These are phyloP conservation scores for Drosophila ercepeae DNA, from an alignment of 1,140 invertebrate species.

Conservation along the genomic window DNA sequence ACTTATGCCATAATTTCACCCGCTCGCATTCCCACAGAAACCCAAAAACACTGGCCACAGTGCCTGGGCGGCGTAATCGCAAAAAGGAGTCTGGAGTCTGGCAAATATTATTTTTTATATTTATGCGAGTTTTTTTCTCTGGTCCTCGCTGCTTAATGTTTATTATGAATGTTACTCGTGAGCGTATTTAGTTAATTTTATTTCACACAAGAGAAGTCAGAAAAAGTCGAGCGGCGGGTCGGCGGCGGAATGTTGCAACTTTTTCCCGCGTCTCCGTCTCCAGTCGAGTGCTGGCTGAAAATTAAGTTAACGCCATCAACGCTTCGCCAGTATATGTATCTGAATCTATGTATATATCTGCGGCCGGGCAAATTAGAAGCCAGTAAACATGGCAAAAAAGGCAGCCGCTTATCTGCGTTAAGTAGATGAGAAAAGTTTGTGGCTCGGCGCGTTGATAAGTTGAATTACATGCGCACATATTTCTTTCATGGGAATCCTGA, in stretches of 20 bases:
- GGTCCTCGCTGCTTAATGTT: conserved; percentile 74
- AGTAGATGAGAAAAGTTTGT: conserved; percentile 82
- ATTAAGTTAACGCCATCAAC: conserved; percentile 80
- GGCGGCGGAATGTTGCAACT: conserved; percentile 21
- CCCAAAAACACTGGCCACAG: conserved; percentile 45
- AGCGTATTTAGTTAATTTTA: conserved; percentile 84
- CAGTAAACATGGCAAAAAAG: conserved; percentile 66
- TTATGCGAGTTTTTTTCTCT: conserved; percentile 72
- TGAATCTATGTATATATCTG: conserved; percentile 17
- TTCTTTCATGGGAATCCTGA: conserved; percentile 45
- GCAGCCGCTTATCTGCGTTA: conserved; percentile 76
- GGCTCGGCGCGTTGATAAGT: conserved; percentile 74
- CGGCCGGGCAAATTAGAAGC: conserved; percentile 71
- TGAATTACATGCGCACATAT: conserved; percentile 73
- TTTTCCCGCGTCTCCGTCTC: conserved; percentile 23
- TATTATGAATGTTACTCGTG: conserved; percentile 84
- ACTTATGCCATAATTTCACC: conserved; percentile 80
- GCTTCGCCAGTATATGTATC: conserved; percentile 52
- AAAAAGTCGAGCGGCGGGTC: conserved; percentile 30
- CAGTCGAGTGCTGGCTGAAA: conserved; percentile 66
- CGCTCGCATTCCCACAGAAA: conserved; percentile 30
- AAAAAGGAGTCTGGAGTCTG: conserved; percentile 77
- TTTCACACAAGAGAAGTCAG: conserved; percentile 82
- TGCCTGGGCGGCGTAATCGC: conserved; percentile 55
- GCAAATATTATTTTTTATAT: conserved; percentile 83